Conservation (phyloP, 2,113 vertebrate species). For the Patagioenas fasciata region DNA sequence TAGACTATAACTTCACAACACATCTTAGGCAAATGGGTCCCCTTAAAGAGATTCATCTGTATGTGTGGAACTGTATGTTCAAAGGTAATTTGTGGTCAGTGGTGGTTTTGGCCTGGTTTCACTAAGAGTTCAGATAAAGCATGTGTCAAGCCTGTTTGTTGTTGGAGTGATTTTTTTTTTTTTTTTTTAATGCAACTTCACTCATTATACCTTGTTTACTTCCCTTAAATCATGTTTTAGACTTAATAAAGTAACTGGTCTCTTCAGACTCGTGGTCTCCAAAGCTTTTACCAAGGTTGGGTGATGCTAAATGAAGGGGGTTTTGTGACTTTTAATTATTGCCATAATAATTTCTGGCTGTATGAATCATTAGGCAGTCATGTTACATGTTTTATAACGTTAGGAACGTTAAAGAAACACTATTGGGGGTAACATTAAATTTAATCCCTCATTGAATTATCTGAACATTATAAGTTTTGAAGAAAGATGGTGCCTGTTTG, state of each 20-base stretch:
- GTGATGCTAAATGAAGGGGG: background rate
- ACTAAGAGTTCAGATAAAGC: background rate
- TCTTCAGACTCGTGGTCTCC: background rate
- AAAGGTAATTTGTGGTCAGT: background rate
- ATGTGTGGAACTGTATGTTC: background rate
- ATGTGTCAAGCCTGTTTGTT: background rate
- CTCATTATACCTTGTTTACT: background rate
- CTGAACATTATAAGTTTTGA: background rate
- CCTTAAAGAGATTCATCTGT: background rate
- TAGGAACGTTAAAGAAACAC: background rate
- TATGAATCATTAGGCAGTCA: background rate
- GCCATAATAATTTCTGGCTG: background rate
- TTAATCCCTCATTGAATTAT: background rate
- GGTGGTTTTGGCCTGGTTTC: background rate
- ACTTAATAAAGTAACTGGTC: background rate
- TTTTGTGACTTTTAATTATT: background rate
- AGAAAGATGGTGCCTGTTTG: background rate
- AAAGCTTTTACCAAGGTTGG: background rate
- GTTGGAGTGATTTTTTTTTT: background rate
- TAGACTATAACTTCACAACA: background rate
- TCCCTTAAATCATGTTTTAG: background rate
- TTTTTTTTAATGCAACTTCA: background rate
- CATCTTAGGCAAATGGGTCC: background rate
- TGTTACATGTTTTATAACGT: background rate
- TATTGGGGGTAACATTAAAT: background rate